phyloP scores from a whole-genome alignment of 2,797 vertebrate genomes.

The Nothura maculosa region DNA sequence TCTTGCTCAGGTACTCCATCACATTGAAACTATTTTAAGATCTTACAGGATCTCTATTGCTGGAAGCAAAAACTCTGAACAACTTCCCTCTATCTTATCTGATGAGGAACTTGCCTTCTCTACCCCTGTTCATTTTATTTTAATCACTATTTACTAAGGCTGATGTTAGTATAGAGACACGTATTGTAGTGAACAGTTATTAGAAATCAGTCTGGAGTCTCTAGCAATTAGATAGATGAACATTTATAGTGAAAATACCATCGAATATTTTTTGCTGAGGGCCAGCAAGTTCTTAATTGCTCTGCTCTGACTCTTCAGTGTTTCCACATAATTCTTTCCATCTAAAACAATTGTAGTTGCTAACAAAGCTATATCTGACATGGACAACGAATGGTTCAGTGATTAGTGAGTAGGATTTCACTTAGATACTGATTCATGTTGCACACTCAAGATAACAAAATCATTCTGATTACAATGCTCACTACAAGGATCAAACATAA shows the following conservation, averaged over 20 bases:
- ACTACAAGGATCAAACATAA: not conserved
- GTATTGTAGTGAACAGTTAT: not conserved
- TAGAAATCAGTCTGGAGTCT: not conserved
- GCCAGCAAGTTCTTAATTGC: slow-evolving; percentile 45
- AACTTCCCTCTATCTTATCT: accelerated
- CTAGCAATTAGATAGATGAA: not conserved
- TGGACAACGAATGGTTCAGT: slow-evolving; percentile 49
- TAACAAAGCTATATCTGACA: slow-evolving; percentile 53
- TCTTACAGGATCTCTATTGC: accelerated
- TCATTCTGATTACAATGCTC: slow-evolving; percentile 28
- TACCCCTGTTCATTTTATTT: not conserved
- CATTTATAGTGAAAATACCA: not conserved
- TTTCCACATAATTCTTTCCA: slow-evolving; percentile 46
- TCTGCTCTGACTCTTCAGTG: slow-evolving; percentile 48
- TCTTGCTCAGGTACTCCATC: not conserved
- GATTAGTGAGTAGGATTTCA: slow-evolving; percentile 63
- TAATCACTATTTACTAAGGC: not conserved
- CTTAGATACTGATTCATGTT: not conserved
- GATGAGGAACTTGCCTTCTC: not conserved
- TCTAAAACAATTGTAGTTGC: slow-evolving; percentile 64
- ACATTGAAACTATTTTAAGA: not conserved
- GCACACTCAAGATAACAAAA: slow-evolving; percentile 36
- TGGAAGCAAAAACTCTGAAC: not conserved
- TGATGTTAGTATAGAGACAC: not conserved
- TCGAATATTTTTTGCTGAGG: not conserved